A percentile compares a stretch with the other conserved stretches of the same genome.
phyloP scores from a whole-genome alignment of 2,113 vertebrate genomes.

The Aleadryas rufinucha region DNA sequence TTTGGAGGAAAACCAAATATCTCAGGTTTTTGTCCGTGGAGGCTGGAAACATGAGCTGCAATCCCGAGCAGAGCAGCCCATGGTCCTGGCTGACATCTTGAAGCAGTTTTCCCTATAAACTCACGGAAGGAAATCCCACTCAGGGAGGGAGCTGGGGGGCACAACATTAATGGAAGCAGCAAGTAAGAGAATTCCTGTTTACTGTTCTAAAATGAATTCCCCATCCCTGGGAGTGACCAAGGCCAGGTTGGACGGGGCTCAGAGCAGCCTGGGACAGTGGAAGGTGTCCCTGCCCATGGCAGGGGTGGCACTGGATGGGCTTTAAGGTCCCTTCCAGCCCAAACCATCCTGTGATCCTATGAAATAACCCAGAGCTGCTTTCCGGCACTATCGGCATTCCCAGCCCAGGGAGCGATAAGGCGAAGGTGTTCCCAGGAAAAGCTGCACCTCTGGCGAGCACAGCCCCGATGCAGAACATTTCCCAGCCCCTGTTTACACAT shows the following conservation, averaged over 20 bases:
- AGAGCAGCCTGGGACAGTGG: not conserved
- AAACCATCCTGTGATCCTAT: not conserved
- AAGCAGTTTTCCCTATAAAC: not conserved
- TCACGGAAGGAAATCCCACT: not conserved
- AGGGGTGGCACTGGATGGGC: not conserved
- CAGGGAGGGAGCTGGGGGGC: not conserved
- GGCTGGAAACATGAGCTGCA: not conserved
- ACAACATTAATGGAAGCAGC: accelerated
- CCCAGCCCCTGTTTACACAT: not conserved
- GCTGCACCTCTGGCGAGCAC: not conserved
- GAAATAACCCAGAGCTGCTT: not conserved
- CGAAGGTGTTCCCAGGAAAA: conserved; percentile 22
- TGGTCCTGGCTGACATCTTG: not conserved
- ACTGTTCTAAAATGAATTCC: not conserved
- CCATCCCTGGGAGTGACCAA: not conserved
- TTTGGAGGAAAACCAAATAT: not conserved
- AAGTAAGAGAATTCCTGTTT: not conserved
- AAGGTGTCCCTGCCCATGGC: not conserved
- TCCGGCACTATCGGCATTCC: not conserved
- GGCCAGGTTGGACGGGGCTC: accelerated
- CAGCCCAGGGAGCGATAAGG: not conserved
- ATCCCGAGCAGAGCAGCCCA: not conserved
- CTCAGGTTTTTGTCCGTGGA: not conserved
- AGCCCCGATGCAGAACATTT: not conserved
- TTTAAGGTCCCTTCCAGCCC: not conserved